Evolutionary conservation across 2,113 vertebrate genomes (phyloP).

Genomic region (Hemibagrus wyckioides): DNA sequence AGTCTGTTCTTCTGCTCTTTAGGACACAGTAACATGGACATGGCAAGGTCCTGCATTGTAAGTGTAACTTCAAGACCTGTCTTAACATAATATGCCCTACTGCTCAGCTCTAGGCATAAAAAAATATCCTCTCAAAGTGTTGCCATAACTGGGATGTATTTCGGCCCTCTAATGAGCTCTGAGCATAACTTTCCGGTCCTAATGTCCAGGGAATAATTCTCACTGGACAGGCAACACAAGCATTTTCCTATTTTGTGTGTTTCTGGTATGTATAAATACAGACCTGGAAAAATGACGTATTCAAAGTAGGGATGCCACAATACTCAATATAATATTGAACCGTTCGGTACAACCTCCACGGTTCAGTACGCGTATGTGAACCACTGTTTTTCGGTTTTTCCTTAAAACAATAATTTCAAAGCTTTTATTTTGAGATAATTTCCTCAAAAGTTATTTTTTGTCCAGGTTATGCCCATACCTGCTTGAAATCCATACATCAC

Average conservation of each 20-base stretch:
- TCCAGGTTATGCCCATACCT: no score
- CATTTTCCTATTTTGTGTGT: not conserved
- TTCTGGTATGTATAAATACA: not conserved
- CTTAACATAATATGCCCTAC: not conserved
- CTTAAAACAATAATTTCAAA: no score
- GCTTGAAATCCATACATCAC: not conserved
- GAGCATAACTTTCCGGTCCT: not conserved
- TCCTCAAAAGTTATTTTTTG: not conserved
- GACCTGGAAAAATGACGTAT: not conserved
- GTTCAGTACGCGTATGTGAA: no score
- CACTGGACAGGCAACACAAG: not conserved
- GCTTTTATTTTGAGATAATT: not conserved
- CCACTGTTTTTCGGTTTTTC: no score
- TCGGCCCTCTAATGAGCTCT: not conserved
- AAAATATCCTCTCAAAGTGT: not conserved
- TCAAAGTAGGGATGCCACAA: no score
- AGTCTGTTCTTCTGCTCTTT: not conserved
- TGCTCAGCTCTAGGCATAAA: not conserved
- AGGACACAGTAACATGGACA: slow-evolving; percentile 98
- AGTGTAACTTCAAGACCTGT: slow-evolving; percentile 62
- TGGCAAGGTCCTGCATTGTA: slow-evolving; percentile 94
- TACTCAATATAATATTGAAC: no score
- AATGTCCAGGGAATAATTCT: not conserved
- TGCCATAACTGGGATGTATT: not conserved
- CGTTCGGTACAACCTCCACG: no score